Conservation (phyloP, 23 tunicate species). For the Trididemnum miniatum region DNA sequence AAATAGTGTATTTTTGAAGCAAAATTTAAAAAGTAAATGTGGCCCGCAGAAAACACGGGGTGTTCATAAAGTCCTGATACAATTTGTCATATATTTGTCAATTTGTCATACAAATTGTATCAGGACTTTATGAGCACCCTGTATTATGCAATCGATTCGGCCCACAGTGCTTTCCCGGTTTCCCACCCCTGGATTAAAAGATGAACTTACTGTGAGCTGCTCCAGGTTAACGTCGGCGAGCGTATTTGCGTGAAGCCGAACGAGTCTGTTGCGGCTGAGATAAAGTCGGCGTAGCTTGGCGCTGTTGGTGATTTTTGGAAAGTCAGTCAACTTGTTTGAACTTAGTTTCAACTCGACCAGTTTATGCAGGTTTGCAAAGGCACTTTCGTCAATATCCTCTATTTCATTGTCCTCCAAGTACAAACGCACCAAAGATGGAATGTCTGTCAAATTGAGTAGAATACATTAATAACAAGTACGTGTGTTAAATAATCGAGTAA, state of each 20-base stretch:
- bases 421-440: conserved; percentile 31
- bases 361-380: conserved; percentile 51
- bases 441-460: neutral
- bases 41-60: no score
- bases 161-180: no score
- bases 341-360: conserved; percentile 69
- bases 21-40: no score
- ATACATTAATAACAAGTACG: neutral
- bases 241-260: conserved; percentile 29
- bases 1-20: no score
- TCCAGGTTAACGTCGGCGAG: conserved; percentile 55
- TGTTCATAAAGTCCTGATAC: no score
- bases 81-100: no score
- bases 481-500: no score
- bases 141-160: no score
- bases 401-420: conserved; percentile 59
- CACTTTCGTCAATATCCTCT: conserved; percentile 17
- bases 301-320: conserved; percentile 45
- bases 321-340: conserved; percentile 39
- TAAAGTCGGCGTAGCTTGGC: conserved; percentile 59
- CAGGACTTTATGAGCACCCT: no score
- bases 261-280: conserved; percentile 39
- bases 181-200: no score
- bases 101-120: no score
- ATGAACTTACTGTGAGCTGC: conserved; percentile 57